Evolutionary conservation across 2,113 vertebrate species (phyloP), one percentile per base, ranked within the genome.

Genomic region (Colossoma macropomum): DNA sequence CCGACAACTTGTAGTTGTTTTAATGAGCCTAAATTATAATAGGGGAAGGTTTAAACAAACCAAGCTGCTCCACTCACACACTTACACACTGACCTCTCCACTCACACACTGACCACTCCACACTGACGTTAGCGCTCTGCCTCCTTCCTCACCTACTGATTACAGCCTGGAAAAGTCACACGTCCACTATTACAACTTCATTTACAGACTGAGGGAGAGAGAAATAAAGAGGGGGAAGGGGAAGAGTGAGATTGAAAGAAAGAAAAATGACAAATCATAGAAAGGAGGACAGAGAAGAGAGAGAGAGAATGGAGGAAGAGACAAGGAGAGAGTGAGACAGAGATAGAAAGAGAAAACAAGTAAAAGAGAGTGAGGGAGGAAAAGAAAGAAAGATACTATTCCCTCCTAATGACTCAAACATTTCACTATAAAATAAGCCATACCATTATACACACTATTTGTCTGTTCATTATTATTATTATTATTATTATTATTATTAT

Each of bases 321-420:
- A 34, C 3, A 32, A 15, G 17, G 65, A 34, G 65, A 21, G 16
- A 68, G 65, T 19, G 30, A 19, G 65, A 34, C 28, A 34, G 65
- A 68, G 30, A 32, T 12, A 17, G 8, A 23, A 9, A 12, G 30
- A 34, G 19, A 10, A 9, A 66, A 13, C 28, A n/a, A 28, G 72
- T 28, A 16, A 38, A 6, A 17, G 32, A 74, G 45, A 54, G n/a
- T 54, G 12, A 74, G 72, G 27, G 72, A 28, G 72, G 6, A 9
- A 70, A 15, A 38, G 72, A 75, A 48, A 32, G 48, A 75, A 25
- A 56, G 72, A 77, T 10, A n/a, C n/a, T n/a, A n/a, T n/a, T n/a
- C n/a, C n/a, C n/a, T n/a, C n/a, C n/a, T n/a, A n/a, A n/a, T n/a
- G n/a, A n/a, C n/a, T n/a, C n/a, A n/a, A n/a, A n/a, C n/a, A n/a